Evolutionary conservation across 2,113 vertebrate species (phyloP).

Genomic region (Tauraco erythrolophus): DNA sequence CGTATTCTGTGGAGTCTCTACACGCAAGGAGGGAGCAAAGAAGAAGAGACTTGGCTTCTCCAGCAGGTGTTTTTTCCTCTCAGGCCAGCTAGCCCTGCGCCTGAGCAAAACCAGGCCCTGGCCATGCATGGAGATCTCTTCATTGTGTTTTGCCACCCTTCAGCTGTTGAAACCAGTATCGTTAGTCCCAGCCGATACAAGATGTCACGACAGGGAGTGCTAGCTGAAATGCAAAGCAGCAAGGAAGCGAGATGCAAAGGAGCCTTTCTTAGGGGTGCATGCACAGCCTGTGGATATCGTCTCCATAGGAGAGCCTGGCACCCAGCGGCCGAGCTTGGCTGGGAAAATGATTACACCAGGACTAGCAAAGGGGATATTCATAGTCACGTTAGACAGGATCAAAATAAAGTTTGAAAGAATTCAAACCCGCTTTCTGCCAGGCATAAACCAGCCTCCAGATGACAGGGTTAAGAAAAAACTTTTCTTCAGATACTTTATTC

Average conservation of each 20-base stretch:
- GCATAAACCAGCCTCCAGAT: background rate
- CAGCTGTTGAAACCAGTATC: background rate
- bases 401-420: background rate
- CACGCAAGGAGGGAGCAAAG: rapidly evolving
- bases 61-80: background rate
- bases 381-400: background rate
- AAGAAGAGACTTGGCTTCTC: background rate
- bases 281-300: background rate
- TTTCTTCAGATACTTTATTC: background rate
- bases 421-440: background rate
- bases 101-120: background rate
- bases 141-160: background rate
- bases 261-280: background rate
- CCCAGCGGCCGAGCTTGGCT: rapidly evolving
- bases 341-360: background rate
- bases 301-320: background rate
- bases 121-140: background rate
- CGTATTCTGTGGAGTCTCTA: rapidly evolving
- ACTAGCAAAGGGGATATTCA: background rate
- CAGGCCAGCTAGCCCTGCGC: background rate
- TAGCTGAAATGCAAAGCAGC: background rate
- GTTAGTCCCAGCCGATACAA: background rate
- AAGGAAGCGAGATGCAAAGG: background rate
- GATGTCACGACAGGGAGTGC: background rate
- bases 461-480: background rate